phyloP scores from a whole-genome alignment of 2,797 vertebrate species.

The Melopsittacus undulatus region DNA sequence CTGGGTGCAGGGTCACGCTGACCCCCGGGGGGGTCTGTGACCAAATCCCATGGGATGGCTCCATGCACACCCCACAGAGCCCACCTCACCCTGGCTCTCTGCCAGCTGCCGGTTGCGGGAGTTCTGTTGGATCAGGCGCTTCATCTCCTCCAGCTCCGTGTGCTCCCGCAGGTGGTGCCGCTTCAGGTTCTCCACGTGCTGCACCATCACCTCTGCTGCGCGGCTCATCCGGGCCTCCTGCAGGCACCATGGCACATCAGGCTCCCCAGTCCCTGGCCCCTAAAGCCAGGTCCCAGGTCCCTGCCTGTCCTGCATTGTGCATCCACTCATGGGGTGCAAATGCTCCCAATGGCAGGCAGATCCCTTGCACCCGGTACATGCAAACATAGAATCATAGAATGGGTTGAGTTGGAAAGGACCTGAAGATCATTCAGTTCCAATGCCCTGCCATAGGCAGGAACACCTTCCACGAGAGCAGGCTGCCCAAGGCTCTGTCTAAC shows the following conservation, averaged over 20 bases:
- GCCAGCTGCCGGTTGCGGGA: slow-evolving; percentile 66
- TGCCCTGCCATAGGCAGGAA: background rate
- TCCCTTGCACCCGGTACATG: rapidly evolving
- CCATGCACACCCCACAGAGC: rapidly evolving
- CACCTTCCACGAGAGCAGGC: background rate
- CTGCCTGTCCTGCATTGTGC: background rate
- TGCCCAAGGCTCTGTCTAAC: background rate
- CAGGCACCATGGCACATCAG: background rate
- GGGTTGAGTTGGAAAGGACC: background rate
- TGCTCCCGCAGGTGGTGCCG: slow-evolving; percentile 73
- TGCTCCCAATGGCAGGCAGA: background rate
- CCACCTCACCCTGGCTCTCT: slow-evolving; percentile 66
- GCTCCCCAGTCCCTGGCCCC: background rate
- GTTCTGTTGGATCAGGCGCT: slow-evolving; percentile 77
- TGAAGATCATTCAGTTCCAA: background rate
- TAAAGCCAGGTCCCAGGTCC: background rate
- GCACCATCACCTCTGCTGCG: slow-evolving; percentile 86
- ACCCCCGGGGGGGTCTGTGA: rapidly evolving
- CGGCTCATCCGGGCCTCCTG: slow-evolving; percentile 86
- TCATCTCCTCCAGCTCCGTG: slow-evolving; percentile 84
- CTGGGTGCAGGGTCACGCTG: background rate
- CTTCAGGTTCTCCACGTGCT: slow-evolving; percentile 86
- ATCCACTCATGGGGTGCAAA: background rate
- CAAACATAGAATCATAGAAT: background rate
- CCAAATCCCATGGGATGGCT: background rate